Base-by-base conservation (phyloP, 2,113 vertebrate genomes). In the Megatriorchis doriae region DNA sequence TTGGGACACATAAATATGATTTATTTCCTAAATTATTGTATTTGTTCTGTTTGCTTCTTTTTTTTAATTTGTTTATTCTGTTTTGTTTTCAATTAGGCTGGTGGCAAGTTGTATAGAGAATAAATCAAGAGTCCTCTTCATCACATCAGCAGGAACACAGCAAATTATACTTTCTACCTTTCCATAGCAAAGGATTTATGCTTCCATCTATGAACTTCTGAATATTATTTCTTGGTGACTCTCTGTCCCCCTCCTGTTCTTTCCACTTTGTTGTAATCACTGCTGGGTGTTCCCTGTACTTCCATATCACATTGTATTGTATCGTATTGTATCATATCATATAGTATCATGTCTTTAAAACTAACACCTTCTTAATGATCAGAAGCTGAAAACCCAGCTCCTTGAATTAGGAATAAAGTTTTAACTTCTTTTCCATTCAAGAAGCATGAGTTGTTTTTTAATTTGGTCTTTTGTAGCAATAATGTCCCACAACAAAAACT, bases 371-470 rank as follows among this genome's bases (percentile, higher is more conserved):
- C 23, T 73, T 71, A 38, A n/a, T 32, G 21, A 45, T 90, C 25
- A 45, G 32, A 36, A 26, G 18, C 6, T 66, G 15, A 45, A 21
- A 43, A 55, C 7, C 31, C 16, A 56, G 5, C 8, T 68, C 2
- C 10, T 61, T 86, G 67, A 68, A 34, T 52, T 52, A 36, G 3
- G 5, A 97, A 97, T 96, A 94, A 97, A 97, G 36, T 53, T 71
- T 90, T 85, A 19, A 1, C 40, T 75, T 67, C 7, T 32, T 79
- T 87, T 88, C 23, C 11, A 4, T 43, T 73, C 34, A 72, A 82
- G 66, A 88, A 65, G 4, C 9, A 3, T 5, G 21, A 65, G 27
- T 14, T 48, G 29, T 6, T 20, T 73, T 56, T 62, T 71, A n/a
- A 36, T 85, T 62, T 71, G 27, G 2, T 72, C 14, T 36, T 84